phyloP scores from a whole-genome alignment of 1,140 invertebrate genomes.

The Trissolcus basalis region DNA sequence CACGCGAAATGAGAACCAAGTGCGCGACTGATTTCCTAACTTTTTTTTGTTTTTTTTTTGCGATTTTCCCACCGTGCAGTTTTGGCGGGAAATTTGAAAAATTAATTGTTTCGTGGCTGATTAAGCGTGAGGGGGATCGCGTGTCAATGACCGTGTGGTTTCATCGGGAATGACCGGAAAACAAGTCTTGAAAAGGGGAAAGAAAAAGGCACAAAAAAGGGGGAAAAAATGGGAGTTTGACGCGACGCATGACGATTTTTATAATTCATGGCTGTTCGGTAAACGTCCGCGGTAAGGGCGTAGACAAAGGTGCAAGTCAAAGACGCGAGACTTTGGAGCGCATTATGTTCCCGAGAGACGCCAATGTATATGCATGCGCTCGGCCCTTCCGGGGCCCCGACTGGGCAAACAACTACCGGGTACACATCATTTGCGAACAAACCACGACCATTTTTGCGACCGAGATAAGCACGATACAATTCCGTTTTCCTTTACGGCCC shows the following conservation, averaged over 20 bases:
- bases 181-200: neutral
- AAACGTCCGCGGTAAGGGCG: slow-evolving; percentile 26
- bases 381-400: slow-evolving; percentile 25
- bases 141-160: neutral
- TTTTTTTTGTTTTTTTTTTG: neutral
- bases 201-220: neutral
- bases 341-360: slow-evolving; percentile 38
- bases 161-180: no score
- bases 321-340: slow-evolving; percentile 40
- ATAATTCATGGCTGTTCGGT: slow-evolving; percentile 51
- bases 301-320: slow-evolving; percentile 38
- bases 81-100: neutral
- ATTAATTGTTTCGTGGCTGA: no score
- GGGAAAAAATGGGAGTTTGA: neutral
- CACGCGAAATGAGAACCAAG: slow-evolving; percentile 2
- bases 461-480: slow-evolving; percentile 42
- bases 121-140: neutral
- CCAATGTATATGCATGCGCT: slow-evolving; percentile 53
- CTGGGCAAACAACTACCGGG: slow-evolving; percentile 46
- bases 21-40: neutral
- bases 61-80: neutral
- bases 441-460: slow-evolving; percentile 37
- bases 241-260: slow-evolving; percentile 32
- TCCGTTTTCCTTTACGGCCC: slow-evolving; percentile 9
- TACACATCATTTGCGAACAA: slow-evolving; percentile 48